Conservation (phyloP, 2,888 invertebrate species). For the Thumatha senex region DNA sequence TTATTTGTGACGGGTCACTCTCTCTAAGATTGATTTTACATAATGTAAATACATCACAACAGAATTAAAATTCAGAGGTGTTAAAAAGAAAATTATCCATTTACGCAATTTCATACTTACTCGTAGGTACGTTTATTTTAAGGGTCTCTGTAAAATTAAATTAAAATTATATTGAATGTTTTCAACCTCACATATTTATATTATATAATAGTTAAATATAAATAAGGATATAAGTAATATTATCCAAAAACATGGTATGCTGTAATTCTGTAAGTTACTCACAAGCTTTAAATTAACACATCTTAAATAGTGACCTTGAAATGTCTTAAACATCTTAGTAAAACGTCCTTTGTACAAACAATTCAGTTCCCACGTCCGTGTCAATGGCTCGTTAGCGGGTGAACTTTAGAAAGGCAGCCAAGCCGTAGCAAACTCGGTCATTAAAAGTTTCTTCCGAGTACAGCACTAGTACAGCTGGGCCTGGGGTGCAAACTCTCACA, state of each 20-base stretch:
- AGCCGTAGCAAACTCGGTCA: constrained; percentile 15
- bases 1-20: too few relatives aligned
- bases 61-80: too few relatives aligned
- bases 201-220: too few relatives aligned
- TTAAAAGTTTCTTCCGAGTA: constrained; percentile 15
- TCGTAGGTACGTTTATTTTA: neutral
- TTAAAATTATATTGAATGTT: too few relatives aligned
- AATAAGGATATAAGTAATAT: too few relatives aligned
- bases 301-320: constrained; percentile 30
- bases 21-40: too few relatives aligned
- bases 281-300: constrained; percentile 30
- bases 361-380: constrained; percentile 41
- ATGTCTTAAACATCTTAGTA: constrained; percentile 33
- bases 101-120: too few relatives aligned
- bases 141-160: neutral
- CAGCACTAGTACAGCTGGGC: constrained; percentile 18
- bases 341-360: constrained; percentile 30
- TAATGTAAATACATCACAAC: too few relatives aligned
- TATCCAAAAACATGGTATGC: too few relatives aligned
- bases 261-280: neutral
- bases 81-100: too few relatives aligned
- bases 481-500: constrained; percentile 42
- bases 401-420: constrained; percentile 38
- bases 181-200: too few relatives aligned
- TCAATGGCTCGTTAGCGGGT: constrained; percentile 42